These are phyloP conservation scores for Cirrhinus molitorella DNA, from an alignment of 2,797 vertebrate genomes.

Conservation along the genomic window DNA sequence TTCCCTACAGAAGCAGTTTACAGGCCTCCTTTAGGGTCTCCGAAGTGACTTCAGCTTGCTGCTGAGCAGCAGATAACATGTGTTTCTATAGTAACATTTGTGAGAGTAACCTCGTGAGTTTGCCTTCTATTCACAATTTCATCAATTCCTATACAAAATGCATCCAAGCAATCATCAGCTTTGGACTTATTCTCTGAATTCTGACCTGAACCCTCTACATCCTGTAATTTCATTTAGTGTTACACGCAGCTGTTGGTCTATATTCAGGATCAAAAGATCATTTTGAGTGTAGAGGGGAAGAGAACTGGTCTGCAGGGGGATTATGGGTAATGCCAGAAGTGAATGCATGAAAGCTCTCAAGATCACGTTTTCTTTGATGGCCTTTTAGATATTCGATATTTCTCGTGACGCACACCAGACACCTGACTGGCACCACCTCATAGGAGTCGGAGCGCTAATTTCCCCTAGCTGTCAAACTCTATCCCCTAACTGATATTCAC, in stretches of 20 bases:
- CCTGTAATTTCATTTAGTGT: slow-evolving; percentile 37
- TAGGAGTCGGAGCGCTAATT: slow-evolving; percentile 63
- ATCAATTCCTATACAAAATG: slow-evolving; percentile 30
- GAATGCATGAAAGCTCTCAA: slow-evolving; percentile 66
- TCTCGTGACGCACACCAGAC: slow-evolving; percentile 70
- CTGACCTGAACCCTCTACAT: slow-evolving; percentile 25
- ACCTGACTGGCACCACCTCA: slow-evolving; percentile 57
- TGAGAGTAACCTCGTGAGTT: slow-evolving; percentile 42
- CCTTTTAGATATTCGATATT: slow-evolving; percentile 67
- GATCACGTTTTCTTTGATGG: slow-evolving; percentile 71
- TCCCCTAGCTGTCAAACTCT: slow-evolving; percentile 65
- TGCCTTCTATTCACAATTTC: slow-evolving; percentile 24
- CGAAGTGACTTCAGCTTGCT: not conserved
- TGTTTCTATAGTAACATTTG: slow-evolving; percentile 63
- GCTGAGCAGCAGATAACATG: not conserved
- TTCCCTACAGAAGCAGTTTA: slow-evolving; percentile 5
- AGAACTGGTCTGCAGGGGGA: not conserved
- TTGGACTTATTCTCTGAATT: slow-evolving; percentile 37
- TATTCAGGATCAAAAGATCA: slow-evolving; percentile 8
- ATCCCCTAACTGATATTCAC: slow-evolving; percentile 72
- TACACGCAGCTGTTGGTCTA: not conserved
- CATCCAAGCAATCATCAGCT: slow-evolving; percentile 24
- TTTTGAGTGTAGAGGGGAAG: slow-evolving; percentile 15
- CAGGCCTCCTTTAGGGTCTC: not conserved
- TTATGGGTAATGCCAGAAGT: slow-evolving; percentile 12